Conservation (phyloP, 1,140 invertebrate species). For the Drosophila kurseongensis region DNA sequence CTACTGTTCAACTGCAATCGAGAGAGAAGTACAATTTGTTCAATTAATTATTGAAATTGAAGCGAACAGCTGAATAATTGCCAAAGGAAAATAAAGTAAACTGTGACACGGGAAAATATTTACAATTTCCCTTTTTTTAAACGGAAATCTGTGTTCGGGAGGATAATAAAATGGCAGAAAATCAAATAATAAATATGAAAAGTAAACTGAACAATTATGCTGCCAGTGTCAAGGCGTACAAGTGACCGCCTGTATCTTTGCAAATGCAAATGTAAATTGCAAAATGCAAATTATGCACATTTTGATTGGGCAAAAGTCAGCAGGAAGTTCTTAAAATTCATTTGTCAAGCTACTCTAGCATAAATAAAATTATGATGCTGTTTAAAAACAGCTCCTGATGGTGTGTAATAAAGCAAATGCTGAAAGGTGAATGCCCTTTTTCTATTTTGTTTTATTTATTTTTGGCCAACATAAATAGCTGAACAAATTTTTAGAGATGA, state of each 20-base stretch:
- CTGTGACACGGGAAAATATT: slow-evolving; percentile 29
- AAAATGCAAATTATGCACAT: slow-evolving; percentile 59
- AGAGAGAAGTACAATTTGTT: slow-evolving; percentile 26
- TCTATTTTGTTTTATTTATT: no score
- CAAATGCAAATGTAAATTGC: slow-evolving; percentile 41
- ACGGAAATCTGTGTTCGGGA: background rate
- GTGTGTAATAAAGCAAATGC: background rate
- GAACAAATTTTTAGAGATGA: no score
- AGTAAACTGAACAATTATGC: slow-evolving; percentile 31
- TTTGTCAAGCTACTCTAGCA: slow-evolving; percentile 34
- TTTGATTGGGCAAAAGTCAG: slow-evolving; percentile 35
- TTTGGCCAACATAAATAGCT: background rate
- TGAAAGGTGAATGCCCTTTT: background rate
- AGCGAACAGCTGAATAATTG: slow-evolving; percentile 39
- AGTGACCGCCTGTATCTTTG: slow-evolving; percentile 30
- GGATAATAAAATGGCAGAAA: slow-evolving; percentile 29
- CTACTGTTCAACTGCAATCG: slow-evolving; percentile 57
- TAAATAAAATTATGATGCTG: slow-evolving; percentile 28
- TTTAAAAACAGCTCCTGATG: slow-evolving; percentile 5
- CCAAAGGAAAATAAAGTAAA: slow-evolving; percentile 35
- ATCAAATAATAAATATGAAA: slow-evolving; percentile 37
- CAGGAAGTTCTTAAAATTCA: slow-evolving; percentile 31
- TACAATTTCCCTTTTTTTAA: slow-evolving; percentile 20
- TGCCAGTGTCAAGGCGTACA: slow-evolving; percentile 11
- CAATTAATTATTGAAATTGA: slow-evolving; percentile 70